Evolutionary conservation across 2,888 invertebrate species (phyloP).

Genomic region (Zele albiditarsus): DNA sequence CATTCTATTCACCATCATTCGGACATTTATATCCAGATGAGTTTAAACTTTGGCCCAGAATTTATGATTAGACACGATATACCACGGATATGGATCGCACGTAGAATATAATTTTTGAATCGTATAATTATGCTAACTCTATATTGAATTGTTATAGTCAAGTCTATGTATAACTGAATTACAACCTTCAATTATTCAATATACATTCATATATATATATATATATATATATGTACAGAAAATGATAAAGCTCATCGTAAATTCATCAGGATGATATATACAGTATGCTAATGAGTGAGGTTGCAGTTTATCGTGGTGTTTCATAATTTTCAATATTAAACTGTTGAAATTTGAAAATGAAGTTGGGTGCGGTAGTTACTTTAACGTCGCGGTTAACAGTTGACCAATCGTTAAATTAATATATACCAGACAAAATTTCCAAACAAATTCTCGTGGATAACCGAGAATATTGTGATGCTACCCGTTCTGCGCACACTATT

Average conservation of each 20-base stretch:
- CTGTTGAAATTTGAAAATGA: constrained; percentile 50
- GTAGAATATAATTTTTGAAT: not conserved
- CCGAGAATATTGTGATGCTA: constrained; percentile 9
- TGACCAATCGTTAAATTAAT: constrained; percentile 49
- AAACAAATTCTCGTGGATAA: constrained; percentile 50
- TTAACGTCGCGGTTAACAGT: constrained; percentile 45
- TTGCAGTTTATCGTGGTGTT: constrained; percentile 38
- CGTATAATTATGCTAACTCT: not conserved
- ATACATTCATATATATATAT: constrained; percentile 16
- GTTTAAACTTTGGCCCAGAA: not conserved
- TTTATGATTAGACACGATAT: not conserved
- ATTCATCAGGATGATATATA: constrained; percentile 19
- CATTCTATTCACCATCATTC: not conserved
- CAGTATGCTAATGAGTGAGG: constrained; percentile 39
- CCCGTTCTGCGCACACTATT: not conserved
- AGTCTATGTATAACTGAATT: not conserved
- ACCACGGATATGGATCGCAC: not conserved
- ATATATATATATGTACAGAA: not conserved
- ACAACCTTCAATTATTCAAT: not conserved
- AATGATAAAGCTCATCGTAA: constrained; percentile 15
- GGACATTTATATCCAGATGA: not conserved
- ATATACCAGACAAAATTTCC: constrained; percentile 49
- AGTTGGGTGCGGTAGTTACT: constrained; percentile 47
- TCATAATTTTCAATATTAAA: constrained; percentile 50
- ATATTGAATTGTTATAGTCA: constrained; percentile 3